Percentiles rank a stretch among this genome's conserved stretches.
Conservation (phyloP, 1,140 invertebrate species). For the Oreohelix idahoensis region DNA sequence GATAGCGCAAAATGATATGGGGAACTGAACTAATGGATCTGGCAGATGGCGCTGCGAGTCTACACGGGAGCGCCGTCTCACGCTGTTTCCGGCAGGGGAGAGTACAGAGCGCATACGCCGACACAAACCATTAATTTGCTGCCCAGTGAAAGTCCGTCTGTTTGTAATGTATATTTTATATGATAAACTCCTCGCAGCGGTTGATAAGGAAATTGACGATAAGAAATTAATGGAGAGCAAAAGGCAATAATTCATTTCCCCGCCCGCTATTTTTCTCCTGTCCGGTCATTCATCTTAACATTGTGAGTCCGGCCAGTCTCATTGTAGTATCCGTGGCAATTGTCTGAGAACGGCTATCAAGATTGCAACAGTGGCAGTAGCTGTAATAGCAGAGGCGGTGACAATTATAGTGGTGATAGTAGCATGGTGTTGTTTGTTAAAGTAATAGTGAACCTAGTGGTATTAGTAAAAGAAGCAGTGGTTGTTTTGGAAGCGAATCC, state of each 20-base stretch:
- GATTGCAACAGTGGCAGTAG: too few species aligned
- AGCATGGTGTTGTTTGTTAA: too few species aligned
- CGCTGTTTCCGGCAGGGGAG: neutral
- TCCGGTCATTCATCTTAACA: neutral
- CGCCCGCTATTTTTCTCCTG: neutral
- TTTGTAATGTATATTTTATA: neutral
- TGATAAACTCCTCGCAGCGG: neutral
- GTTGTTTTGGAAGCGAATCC: too few species aligned
- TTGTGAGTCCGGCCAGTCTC: too few species aligned
- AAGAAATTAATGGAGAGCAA: neutral
- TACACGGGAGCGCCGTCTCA: neutral
- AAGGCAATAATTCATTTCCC: neutral
- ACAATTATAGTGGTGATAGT: too few species aligned
- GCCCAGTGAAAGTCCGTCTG: neutral
- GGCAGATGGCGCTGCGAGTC: constrained; percentile 10
- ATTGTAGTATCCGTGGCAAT: too few species aligned
- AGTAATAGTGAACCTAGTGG: too few species aligned
- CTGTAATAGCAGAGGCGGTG: too few species aligned
- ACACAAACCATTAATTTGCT: constrained; percentile 31
- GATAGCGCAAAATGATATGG: neutral
- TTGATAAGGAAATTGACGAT: neutral
- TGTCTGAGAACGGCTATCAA: too few species aligned
- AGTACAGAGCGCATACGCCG: neutral
- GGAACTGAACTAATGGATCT: neutral
- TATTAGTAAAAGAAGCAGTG: too few species aligned